Percentiles rank a stretch among this genome's conserved stretches.
Evolutionary conservation across 2,797 vertebrate genomes (phyloP).

Genomic region (Hydrocynus forskahlii): DNA sequence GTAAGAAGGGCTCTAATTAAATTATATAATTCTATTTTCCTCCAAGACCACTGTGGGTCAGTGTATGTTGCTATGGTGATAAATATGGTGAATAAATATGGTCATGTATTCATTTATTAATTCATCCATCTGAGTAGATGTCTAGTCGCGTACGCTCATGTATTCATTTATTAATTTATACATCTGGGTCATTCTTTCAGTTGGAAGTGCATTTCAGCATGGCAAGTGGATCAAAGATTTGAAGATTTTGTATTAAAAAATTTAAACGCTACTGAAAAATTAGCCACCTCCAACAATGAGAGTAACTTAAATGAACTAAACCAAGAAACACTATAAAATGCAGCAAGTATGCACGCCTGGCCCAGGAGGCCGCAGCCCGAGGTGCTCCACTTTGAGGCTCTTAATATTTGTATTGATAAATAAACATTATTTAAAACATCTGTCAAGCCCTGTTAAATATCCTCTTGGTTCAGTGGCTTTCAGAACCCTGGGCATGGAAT

Average conservation of each 20-base stretch:
- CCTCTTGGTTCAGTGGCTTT: slow-evolving; percentile 76
- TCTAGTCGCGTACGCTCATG: slow-evolving; percentile 61
- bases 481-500: slow-evolving; percentile 80
- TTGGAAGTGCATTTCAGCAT: not conserved
- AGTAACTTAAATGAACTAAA: not conserved
- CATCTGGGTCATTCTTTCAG: slow-evolving; percentile 48
- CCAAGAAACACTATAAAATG: not conserved
- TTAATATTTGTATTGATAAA: slow-evolving; percentile 82
- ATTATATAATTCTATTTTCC: slow-evolving; percentile 59
- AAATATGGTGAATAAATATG: slow-evolving; percentile 68
- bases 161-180: slow-evolving; percentile 72
- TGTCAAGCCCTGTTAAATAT: slow-evolving; percentile 81
- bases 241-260: too few species aligned
- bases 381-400: slow-evolving; percentile 67
- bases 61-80: slow-evolving; percentile 68
- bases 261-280: too few species aligned
- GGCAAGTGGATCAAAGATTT: too few species aligned
- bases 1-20: slow-evolving; percentile 70
- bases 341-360: not conserved
- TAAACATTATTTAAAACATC: slow-evolving; percentile 86
- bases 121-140: slow-evolving; percentile 63
- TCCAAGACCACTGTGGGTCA: slow-evolving; percentile 52
- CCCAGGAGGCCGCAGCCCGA: not conserved
- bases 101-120: slow-evolving; percentile 70
- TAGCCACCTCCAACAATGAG: not conserved